Base-by-base conservation (phyloP, 23 tunicate species). In the Oikopleura dioica region DNA sequence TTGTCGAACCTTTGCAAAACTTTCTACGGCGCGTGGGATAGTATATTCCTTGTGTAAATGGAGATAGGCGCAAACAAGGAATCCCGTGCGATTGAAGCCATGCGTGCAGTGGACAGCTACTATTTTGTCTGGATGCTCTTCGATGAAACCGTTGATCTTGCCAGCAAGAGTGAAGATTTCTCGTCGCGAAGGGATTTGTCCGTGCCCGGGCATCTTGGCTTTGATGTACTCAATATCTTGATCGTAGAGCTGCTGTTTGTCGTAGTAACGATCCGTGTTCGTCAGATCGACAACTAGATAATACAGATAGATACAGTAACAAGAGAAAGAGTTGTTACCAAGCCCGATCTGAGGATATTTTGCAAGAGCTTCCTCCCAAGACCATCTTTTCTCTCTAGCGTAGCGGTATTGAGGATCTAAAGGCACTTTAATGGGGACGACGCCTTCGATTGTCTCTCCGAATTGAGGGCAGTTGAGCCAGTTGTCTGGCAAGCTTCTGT, bases 41-140 rank as follows among this genome's bases (percentile, higher is more conserved):
- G 16, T 2, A 23, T 31, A 63, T 5, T 63, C 26, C 5, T 2
- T 2, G 29, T 31, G 2, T 23, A 12, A 23, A 28, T 23, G 5
- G 4, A 63, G 33, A 63, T 63, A 63, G 4, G 72, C 29, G 72
- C 72, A 63, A 21, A 63, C 33, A 63, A 63, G 16, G 32, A 63
- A 63, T 2, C 72, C 72, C 2, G 72, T 63, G 2, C 72, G 72
- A 28, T 63, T 63, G 33, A 63, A 63, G 4, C 72, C 72, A 28
- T 63, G 72, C 4, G 72, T 63, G 26, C 72, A 63, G 26, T 63
- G 72, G 26, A 63, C 26, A 28, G 30, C 72, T 16, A 63, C 26
- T 23, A 16, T 2, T 16, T 24, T 12, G 5, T 63, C 72, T 63
- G 72, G 72, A 2, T 63, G 4, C 30, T 63, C 33, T 63, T 63